Evolutionary conservation across 2,797 vertebrate genomes (phyloP).

Genomic region (Rousettus madagascariensis): DNA sequence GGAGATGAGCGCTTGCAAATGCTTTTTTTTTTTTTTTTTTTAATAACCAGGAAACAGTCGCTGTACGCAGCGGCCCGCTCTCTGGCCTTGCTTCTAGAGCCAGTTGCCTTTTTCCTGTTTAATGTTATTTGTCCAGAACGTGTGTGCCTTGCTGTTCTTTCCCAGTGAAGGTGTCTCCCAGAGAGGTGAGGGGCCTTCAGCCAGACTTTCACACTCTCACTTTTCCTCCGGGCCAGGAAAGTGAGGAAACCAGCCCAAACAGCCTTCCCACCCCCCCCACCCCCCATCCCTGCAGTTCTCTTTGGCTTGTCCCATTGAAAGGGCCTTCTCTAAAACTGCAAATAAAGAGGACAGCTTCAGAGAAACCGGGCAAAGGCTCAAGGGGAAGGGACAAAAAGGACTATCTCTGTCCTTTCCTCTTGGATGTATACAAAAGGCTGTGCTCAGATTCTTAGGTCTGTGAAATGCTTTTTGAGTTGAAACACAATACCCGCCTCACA

Average conservation of each 20-base stretch:
- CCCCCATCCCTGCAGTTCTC: background rate
- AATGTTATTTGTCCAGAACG: background rate
- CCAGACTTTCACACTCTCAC: background rate
- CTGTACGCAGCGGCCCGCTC: background rate
- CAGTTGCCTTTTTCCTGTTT: background rate
- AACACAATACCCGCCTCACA: background rate
- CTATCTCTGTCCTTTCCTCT: slow-evolving; percentile 53
- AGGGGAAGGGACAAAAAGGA: slow-evolving; percentile 60
- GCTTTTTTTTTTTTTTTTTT: background rate
- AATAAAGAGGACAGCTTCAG: slow-evolving; percentile 55
- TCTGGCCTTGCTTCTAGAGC: background rate
- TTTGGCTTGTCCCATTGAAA: background rate
- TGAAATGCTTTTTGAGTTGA: slow-evolving; percentile 44
- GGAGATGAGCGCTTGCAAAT: background rate
- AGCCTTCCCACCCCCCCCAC: background rate
- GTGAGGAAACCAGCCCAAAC: background rate
- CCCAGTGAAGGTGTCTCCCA: background rate
- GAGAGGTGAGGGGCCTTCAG: background rate
- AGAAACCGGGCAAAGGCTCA: slow-evolving; percentile 52
- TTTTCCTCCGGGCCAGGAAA: background rate
- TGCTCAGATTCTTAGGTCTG: slow-evolving; percentile 50
- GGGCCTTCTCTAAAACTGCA: slow-evolving; percentile 40
- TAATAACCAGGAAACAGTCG: fast-evolving
- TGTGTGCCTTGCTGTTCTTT: background rate
- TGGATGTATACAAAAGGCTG: slow-evolving; percentile 36